phyloP scores from a whole-genome alignment of 1,140 invertebrate genomes.

The Heterodera carotae region DNA sequence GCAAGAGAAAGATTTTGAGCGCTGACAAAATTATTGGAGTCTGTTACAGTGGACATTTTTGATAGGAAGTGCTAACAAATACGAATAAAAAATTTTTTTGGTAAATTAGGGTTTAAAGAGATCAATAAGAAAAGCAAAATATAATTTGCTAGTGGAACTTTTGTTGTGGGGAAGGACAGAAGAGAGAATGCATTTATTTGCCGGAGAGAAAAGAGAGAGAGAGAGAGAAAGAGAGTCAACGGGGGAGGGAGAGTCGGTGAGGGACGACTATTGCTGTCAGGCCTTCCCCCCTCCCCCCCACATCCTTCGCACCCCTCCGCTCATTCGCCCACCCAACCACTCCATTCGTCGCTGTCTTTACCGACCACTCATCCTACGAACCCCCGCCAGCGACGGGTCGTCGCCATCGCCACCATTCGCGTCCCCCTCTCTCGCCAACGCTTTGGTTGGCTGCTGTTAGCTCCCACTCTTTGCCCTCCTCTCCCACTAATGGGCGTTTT shows the following conservation, averaged over 20 bases:
- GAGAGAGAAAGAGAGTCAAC: no score
- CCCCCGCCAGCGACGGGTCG: no score
- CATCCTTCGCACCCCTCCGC: no score
- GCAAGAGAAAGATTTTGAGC: background rate
- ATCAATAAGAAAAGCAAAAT: background rate
- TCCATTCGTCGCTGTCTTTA: background rate
- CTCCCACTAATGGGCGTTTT: conserved; percentile 9
- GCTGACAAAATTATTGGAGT: background rate
- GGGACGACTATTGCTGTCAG: background rate
- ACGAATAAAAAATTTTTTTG: background rate
- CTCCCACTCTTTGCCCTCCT: no score
- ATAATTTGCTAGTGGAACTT: background rate
- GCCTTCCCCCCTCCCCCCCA: no score
- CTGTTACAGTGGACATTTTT: background rate
- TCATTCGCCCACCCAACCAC: no score
- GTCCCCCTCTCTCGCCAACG: background rate
- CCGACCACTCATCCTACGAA: background rate
- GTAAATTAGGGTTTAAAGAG: background rate
- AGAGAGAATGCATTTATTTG: background rate
- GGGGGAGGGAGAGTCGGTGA: background rate
- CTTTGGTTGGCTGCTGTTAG: conserved; percentile 6
- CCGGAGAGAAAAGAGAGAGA: background rate
- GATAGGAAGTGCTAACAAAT: background rate
- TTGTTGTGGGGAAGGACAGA: background rate
- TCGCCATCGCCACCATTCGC: no score